These are phyloP conservation scores for Streptopelia turtur DNA, from an alignment of 2,797 vertebrate species.

Conservation along the genomic window DNA sequence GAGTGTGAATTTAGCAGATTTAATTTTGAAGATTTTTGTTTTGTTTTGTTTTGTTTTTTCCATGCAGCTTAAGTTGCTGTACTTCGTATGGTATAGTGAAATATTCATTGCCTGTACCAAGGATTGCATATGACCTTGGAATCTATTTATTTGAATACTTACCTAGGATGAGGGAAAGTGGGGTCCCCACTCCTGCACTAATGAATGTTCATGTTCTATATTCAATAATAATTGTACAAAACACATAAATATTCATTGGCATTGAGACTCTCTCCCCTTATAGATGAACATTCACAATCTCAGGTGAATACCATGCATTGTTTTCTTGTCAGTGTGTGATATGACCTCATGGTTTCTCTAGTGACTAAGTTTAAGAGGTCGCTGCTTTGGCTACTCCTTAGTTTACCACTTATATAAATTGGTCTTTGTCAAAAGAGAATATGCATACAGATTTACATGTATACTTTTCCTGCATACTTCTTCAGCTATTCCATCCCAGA, in stretches of 20 bases:
- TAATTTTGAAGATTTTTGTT: neutral
- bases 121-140: neutral
- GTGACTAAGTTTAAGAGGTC: neutral
- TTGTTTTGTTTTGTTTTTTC: neutral
- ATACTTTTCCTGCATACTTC: neutral
- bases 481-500: neutral
- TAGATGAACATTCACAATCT: neutral
- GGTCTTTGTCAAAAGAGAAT: neutral
- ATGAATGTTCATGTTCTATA: neutral
- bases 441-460: neutral
- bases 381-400: neutral
- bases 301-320: neutral
- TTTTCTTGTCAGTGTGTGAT: neutral
- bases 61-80: neutral
- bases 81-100: neutral
- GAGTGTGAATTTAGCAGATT: neutral
- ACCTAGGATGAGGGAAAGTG: neutral
- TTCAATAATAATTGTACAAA: constrained; percentile 10
- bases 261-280: neutral
- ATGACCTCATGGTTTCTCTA: neutral
- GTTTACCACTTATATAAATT: neutral
- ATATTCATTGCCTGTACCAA: neutral
- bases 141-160: neutral
- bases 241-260: constrained; percentile 8
- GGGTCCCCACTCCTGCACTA: neutral